phyloP scores from a whole-genome alignment of 2,113 vertebrate species.

The Tachuris rubrigastra region DNA sequence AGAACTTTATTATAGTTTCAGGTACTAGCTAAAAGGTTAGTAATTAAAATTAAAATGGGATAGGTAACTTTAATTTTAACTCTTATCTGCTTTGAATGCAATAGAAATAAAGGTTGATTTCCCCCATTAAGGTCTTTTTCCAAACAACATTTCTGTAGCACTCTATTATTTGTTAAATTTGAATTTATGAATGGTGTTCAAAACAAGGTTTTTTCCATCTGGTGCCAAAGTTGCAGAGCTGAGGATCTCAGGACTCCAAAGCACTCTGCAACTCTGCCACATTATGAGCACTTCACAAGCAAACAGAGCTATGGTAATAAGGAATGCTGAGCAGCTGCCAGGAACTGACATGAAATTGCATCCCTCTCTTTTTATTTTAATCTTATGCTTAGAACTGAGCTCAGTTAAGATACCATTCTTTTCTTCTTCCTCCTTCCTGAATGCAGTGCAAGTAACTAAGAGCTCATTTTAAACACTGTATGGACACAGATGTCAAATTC shows the following conservation, averaged over 20 bases:
- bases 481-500: neutral
- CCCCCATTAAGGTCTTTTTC: neutral
- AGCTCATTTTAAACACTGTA: neutral
- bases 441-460: neutral
- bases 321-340: constrained; percentile 12
- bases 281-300: neutral
- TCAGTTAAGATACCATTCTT: neutral
- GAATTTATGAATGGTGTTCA: neutral
- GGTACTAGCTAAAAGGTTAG: neutral
- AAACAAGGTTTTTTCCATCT: neutral
- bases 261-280: neutral
- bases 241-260: neutral
- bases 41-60: neutral
- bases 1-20: neutral
- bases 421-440: neutral
- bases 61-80: neutral
- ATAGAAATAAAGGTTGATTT: neutral
- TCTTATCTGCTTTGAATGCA: neutral
- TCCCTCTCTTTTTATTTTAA: neutral
- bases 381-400: neutral
- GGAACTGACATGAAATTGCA: neutral
- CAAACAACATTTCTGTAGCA: neutral
- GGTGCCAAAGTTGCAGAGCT: neutral
- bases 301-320: neutral
- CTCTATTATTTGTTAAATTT: neutral